Conservation (phyloP, 2,797 vertebrate genomes). For the Enteromius trimaculatus region DNA sequence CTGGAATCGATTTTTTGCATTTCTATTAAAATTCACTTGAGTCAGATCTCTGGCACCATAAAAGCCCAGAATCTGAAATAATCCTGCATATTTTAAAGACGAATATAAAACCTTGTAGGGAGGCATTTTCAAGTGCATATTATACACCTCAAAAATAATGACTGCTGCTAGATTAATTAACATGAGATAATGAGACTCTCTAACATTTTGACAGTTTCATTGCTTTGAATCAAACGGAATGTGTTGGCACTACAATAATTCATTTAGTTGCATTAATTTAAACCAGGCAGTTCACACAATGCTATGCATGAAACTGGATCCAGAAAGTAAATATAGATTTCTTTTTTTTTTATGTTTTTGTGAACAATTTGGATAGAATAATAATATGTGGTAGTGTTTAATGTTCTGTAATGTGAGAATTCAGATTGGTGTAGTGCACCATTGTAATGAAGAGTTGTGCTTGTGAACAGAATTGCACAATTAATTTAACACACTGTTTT, state of each 20-base stretch:
- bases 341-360: not conserved
- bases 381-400: not conserved
- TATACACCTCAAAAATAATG: not conserved
- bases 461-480: not conserved
- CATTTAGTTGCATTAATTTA: not conserved
- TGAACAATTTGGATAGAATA: not conserved
- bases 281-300: not conserved
- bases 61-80: not conserved
- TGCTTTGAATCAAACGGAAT: not conserved
- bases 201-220: not conserved
- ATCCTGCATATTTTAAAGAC: not conserved
- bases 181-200: not conserved
- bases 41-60: slow-evolving; percentile 11
- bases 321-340: not conserved
- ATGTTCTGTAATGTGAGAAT: not conserved
- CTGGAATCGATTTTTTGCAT: slow-evolving; percentile 25
- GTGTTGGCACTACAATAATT: not conserved
- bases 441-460: not conserved
- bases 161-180: not conserved
- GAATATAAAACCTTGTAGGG: not conserved
- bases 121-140: not conserved
- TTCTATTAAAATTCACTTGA: slow-evolving; percentile 34
- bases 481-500: not conserved
- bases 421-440: not conserved
- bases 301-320: not conserved